These are phyloP conservation scores for Lithodes maja DNA, from an alignment of 2,888 invertebrate species.

Conservation along the genomic window DNA sequence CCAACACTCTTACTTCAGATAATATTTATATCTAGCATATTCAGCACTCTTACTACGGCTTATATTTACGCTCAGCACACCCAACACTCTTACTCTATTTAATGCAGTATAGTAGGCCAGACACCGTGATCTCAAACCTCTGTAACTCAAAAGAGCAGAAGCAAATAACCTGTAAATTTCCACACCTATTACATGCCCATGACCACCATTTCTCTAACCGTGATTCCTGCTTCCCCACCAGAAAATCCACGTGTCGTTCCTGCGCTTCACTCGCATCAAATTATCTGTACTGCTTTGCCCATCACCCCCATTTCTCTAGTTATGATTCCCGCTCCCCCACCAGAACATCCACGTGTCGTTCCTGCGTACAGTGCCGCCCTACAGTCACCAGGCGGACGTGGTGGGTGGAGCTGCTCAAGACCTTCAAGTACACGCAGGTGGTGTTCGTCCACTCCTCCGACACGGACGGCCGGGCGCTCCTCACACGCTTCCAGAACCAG, in stretches of 20 bases:
- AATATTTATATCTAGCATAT: too few relatives aligned
- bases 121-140: too few relatives aligned
- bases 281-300: neutral
- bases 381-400: constrained; percentile 98
- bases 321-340: neutral
- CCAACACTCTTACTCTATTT: too few relatives aligned
- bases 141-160: too few relatives aligned
- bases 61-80: too few relatives aligned
- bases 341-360: constrained; percentile 98
- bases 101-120: too few relatives aligned
- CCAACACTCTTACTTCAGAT: too few relatives aligned
- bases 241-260: constrained; percentile 5
- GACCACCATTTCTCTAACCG: too few relatives aligned
- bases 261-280: neutral
- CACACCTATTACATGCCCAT: too few relatives aligned
- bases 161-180: too few relatives aligned
- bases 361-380: constrained; percentile 96
- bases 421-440: constrained; percentile 93
- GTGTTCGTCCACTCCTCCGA: constrained; percentile 97
- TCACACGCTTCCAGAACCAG: constrained; percentile 94
- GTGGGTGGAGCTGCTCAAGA: constrained; percentile 94
- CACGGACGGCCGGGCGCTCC: constrained; percentile 93
- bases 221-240: neutral
- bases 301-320: neutral
- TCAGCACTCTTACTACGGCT: too few relatives aligned